Base-by-base conservation (phyloP, 1,140 invertebrate species). In the Elymnias hypermnestra region DNA sequence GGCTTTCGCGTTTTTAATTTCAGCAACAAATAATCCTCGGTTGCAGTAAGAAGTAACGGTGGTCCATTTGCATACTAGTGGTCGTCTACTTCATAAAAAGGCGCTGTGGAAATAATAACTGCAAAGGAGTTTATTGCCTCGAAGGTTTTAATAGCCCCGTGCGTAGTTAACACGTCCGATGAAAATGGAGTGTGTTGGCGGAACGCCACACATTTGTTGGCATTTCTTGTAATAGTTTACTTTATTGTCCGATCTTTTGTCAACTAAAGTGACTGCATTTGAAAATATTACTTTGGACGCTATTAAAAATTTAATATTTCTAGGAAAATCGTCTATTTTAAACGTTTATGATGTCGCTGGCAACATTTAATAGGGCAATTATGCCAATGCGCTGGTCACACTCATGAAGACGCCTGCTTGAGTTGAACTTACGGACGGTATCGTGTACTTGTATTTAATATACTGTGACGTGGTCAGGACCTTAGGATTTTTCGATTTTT, bases 31-130 rank as follows among this genome's bases (percentile, higher is more conserved):
- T 12, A 29, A 29, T 29, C 10, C 26, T 6, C 26, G 9, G 5
- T 12, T 12, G 10, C 9, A 29, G 50, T 63, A 66, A 68, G 69
- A 59, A 67, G 48, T 62, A 63, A 63, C 64, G 57, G 50, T 47
- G 44, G 22, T 51, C 19, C 53, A 75, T 75, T 73, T 75, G 68
- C 72, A 75, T 72, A 47, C 63, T 66, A 66, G 67, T 73, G 65
- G 66, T 55, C 53, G 53, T 50, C 49, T 37, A 46, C 47, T 29
- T 63, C 57, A 63, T 72, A 69, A 72, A 69, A 71, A 65, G 47
- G 48, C 57, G 59, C 42, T 51, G 36, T 61, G 45, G 53, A 59
- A 72, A 68, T 60, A 62, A 59, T 59, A 55, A 59, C 45, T 48
- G 60, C 45, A 35, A 53, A 46, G 47, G 42, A 53, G 53, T 65